These are phyloP conservation scores for Oreortyx pictus DNA, from an alignment of 2,797 vertebrate genomes.

Conservation along the genomic window DNA sequence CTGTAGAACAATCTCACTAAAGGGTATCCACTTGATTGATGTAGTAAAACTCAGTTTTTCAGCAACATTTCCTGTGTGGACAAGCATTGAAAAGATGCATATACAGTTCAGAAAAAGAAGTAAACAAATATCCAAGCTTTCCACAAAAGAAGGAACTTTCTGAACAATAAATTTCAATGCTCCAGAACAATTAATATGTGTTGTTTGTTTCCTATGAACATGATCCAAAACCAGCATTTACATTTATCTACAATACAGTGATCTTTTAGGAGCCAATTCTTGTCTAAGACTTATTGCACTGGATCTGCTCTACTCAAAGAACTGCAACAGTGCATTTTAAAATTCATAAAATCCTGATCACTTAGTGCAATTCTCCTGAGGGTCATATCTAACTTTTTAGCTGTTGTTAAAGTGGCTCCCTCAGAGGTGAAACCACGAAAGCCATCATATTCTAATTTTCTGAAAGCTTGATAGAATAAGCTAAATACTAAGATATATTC, in stretches of 20 bases:
- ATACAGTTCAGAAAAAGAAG: neutral
- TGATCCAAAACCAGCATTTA: conserved; percentile 30
- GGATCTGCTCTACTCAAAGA: conserved; percentile 52
- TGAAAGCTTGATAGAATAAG: conserved; percentile 73
- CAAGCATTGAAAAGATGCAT: neutral
- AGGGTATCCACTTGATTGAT: conserved; percentile 41
- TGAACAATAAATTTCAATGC: neutral
- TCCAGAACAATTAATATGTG: neutral
- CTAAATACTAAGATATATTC: conserved; percentile 1
- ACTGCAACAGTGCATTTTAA: conserved; percentile 41
- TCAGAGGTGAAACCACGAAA: conserved; percentile 69
- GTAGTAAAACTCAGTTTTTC: conserved; percentile 17
- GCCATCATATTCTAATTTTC: conserved; percentile 73
- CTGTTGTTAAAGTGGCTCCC: conserved; percentile 67
- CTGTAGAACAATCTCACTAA: conserved; percentile 24
- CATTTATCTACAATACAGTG: neutral
- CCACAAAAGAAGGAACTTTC: neutral
- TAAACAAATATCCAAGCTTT: neutral
- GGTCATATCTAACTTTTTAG: conserved; percentile 66
- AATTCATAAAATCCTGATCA: conserved; percentile 59
- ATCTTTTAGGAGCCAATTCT: conserved; percentile 39
- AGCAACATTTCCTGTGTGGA: conserved; percentile 20
- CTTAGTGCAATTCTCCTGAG: conserved; percentile 46
- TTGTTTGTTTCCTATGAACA: conserved; percentile 46
- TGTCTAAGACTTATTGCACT: conserved; percentile 41